Evolutionary conservation across 2,888 invertebrate genomes (phyloP).

Genomic region (Drosophila fungiperda): DNA sequence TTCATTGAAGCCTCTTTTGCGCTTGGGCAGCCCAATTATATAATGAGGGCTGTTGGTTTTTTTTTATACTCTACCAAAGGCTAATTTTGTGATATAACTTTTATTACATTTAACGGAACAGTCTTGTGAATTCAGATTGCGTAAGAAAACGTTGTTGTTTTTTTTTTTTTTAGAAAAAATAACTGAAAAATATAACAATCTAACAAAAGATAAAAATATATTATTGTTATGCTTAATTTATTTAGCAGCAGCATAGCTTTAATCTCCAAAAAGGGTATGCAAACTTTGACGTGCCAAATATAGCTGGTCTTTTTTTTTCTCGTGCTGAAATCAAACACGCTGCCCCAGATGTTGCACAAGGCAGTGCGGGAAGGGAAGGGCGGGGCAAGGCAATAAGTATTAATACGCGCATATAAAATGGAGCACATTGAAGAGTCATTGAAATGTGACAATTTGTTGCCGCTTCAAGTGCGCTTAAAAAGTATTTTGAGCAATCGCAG

Average conservation of each 20-base stretch:
- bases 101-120: not conserved
- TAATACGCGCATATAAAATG: conserved; percentile 62
- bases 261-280: not conserved
- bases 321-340: conserved; percentile 56
- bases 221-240: not conserved
- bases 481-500: conserved; percentile 49
- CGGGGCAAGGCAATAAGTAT: conserved; percentile 52
- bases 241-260: not conserved
- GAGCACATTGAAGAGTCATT: conserved; percentile 75
- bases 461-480: conserved; percentile 55
- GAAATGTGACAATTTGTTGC: conserved; percentile 78
- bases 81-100: not conserved
- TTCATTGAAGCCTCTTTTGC: conserved; percentile 29
- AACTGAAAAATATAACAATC: not conserved
- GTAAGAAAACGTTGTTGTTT: not conserved
- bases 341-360: conserved; percentile 51
- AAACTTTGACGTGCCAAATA: not conserved
- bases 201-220: not conserved
- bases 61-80: not conserved
- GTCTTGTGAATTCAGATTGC: not conserved
- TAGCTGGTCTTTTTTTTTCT: conserved; percentile 18
- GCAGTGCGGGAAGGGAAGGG: not conserved
- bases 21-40: conserved; percentile 43
- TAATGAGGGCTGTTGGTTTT: conserved; percentile 25
- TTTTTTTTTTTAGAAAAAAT: too few relatives aligned